Base-by-base conservation (phyloP, 2,113 vertebrate genomes). In the Rhinolophus sinicus region DNA sequence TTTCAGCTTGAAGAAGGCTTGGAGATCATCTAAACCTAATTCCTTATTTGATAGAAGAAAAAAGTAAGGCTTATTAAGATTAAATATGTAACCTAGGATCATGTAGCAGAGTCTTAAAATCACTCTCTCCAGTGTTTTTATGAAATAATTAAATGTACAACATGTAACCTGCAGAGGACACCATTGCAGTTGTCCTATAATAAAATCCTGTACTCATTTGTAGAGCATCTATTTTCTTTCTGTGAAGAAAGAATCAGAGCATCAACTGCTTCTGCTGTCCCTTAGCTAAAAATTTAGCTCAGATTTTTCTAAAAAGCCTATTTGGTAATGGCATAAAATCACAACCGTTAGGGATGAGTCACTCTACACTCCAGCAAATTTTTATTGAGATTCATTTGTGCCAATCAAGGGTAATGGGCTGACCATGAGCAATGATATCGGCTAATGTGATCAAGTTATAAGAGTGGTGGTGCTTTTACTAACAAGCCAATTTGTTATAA, bases 361-460 rank as follows among this genome's bases (percentile, higher is more conserved):
- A 95, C 19, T 96, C 35, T 92, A 92, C 13, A 84, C 47, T 86
- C 64, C 76, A 83, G 73, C 44, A 96, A 82, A 83, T 65, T 93
- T 92, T 89, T 83, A 77, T 78, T 83, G 58, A 91, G 58, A 96
- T 92, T 97, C 89, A 83, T 87, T 92, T 94, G 78, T 93, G 92
- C 58, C 96, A 96, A 92, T 96, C 50, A 95, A 90, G 35, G 21
- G 44, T 87, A 95, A 96, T 90, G 60, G 75, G 28, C 58, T 96
- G 96, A 95, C 92, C 90, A 90, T 78, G 78, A 96, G 33, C 56
- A 84, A 89, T 72, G 21, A 35, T 82, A 84, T 67, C 35, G 88
- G 89, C 60, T 96, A 86, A 94, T 76, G 24, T 19, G 50, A 44
- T 88, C 35, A 75, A 87, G 40, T 96, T 94, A 11, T 73, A 77